A percentile compares a stretch with the other conserved stretches of the same genome.
Conservation (phyloP, 2,113 vertebrate species). For the Bubalus kerabau region DNA sequence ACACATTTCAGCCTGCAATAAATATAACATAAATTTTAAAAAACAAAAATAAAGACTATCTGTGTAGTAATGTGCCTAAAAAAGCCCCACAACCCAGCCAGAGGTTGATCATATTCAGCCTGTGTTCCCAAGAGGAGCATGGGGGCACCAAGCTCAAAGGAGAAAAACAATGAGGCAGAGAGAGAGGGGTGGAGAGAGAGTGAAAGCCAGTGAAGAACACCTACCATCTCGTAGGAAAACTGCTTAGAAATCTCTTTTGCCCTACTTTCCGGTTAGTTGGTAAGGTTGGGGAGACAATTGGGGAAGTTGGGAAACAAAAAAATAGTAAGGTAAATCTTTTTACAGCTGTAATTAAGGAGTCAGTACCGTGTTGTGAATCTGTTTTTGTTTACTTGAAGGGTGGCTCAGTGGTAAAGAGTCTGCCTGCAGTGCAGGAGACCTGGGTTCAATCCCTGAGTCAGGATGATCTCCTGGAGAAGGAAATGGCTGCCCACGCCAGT, state of each 20-base stretch:
- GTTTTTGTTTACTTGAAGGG: not conserved
- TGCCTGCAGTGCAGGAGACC: accelerated
- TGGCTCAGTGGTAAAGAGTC: not conserved
- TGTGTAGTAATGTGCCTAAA: not conserved
- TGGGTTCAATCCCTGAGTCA: not conserved
- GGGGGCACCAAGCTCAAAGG: not conserved
- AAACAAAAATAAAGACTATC: not conserved
- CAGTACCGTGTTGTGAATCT: not conserved
- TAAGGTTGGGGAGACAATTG: not conserved
- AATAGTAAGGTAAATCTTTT: not conserved
- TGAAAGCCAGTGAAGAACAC: not conserved
- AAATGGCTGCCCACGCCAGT: not conserved
- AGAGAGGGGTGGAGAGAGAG: not conserved
- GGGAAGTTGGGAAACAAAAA: not conserved
- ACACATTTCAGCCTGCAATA: not conserved
- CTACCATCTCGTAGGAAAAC: not conserved
- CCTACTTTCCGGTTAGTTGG: not conserved
- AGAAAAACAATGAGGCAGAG: not conserved
- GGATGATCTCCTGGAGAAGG: not conserved
- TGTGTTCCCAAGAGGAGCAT: not conserved
- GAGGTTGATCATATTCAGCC: not conserved
- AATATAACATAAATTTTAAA: not conserved
- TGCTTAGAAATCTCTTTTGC: not conserved
- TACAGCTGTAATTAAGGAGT: not conserved
- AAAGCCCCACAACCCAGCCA: not conserved